These are phyloP conservation scores for Drosophila peninsularis DNA, from an alignment of 2,888 invertebrate genomes.

Conservation along the genomic window DNA sequence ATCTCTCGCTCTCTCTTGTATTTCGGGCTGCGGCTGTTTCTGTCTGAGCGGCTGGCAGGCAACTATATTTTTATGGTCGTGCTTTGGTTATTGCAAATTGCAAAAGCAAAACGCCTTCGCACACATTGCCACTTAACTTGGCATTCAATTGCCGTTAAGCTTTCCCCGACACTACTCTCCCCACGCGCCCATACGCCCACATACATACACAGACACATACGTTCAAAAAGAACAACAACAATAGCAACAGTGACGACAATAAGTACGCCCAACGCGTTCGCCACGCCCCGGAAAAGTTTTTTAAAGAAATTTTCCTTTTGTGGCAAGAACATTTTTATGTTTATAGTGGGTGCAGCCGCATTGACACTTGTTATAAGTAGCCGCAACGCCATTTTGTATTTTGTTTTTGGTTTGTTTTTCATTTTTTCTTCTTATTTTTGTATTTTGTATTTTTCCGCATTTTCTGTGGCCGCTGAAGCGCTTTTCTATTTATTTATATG, in stretches of 20 bases:
- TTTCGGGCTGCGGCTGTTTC: constrained; percentile 5
- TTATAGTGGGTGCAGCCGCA: constrained; percentile 64
- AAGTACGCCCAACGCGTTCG: constrained; percentile 63
- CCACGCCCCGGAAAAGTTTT: constrained; percentile 65
- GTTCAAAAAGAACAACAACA: constrained; percentile 37
- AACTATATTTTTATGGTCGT: constrained; percentile 76
- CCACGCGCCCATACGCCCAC: constrained; percentile 7
- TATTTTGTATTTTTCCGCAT: constrained; percentile 27
- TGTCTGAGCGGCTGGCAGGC: constrained; percentile 41
- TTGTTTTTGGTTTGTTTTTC: constrained; percentile 14
- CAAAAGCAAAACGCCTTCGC: constrained; percentile 77
- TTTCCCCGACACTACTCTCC: constrained; percentile 12
- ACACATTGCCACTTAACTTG: constrained; percentile 76
- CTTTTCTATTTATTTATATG: constrained; percentile 79
- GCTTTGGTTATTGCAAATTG: constrained; percentile 80
- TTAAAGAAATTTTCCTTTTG: constrained; percentile 61
- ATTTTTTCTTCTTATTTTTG: constrained; percentile 17
- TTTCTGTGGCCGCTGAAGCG: constrained; percentile 56
- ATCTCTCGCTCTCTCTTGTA: constrained; percentile 20
- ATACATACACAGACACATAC: constrained; percentile 11
- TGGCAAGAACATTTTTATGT: constrained; percentile 64
- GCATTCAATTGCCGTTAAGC: constrained; percentile 78
- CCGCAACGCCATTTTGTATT: constrained; percentile 53
- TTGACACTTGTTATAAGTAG: constrained; percentile 76
- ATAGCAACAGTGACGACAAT: constrained; percentile 47